Conservation (phyloP, 2,888 invertebrate genomes). For the Drosophila infuscata region DNA sequence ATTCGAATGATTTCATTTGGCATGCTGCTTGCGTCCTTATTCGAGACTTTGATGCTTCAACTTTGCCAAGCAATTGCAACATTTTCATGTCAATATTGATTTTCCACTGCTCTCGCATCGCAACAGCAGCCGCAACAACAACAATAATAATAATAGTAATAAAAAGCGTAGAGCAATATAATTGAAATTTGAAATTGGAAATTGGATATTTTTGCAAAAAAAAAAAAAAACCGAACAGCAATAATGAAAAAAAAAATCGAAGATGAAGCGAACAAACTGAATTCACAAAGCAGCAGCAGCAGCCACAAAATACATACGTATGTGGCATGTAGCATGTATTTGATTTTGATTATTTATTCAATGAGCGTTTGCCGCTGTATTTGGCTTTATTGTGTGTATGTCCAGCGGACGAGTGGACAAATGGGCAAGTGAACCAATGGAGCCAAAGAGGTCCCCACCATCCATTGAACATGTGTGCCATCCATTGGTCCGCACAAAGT, state of each 20-base stretch:
- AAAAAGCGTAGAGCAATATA: conserved; percentile 75
- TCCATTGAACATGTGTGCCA: conserved; percentile 56
- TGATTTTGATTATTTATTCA: conserved; percentile 77
- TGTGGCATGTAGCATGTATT: conserved; percentile 24
- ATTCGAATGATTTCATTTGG: conserved; percentile 52
- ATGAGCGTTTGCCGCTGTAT: conserved; percentile 69
- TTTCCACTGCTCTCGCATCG: conserved; percentile 65
- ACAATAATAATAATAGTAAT: conserved; percentile 67
- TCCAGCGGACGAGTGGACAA: conserved; percentile 37
- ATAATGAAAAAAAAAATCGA: conserved; percentile 24
- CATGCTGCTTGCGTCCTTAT: conserved; percentile 36
- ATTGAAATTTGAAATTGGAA: conserved; percentile 79
- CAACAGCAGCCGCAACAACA: conserved; percentile 36
- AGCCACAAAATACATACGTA: conserved; percentile 12
- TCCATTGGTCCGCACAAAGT: conserved; percentile 70
- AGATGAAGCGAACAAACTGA: conserved; percentile 41
- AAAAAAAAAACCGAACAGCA: conserved; percentile 33
- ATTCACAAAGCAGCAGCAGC: conserved; percentile 41
- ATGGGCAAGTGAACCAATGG: conserved; percentile 40
- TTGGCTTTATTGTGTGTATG: conserved; percentile 73
- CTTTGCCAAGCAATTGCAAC: conserved; percentile 45
- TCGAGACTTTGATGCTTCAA: conserved; percentile 31
- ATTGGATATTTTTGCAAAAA: conserved; percentile 73
- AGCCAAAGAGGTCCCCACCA: conserved; percentile 38
- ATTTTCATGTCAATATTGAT: conserved; percentile 73